Percentiles rank a stretch among this genome's conserved stretches.
phyloP scores from a whole-genome alignment of 2,797 vertebrate species.

The Gymnodraco acuticeps region DNA sequence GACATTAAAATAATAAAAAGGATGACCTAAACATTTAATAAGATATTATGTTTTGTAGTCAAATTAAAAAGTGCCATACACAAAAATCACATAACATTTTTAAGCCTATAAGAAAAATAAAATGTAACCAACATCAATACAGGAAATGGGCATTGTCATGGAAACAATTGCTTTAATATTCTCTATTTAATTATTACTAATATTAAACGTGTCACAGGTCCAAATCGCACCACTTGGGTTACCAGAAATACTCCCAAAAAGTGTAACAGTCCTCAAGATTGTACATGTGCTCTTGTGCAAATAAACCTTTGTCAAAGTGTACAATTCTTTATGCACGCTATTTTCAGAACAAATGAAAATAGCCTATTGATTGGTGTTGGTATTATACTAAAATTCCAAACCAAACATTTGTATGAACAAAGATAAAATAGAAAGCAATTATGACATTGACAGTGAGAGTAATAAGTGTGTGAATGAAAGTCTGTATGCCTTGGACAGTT shows the following conservation, averaged over 20 bases:
- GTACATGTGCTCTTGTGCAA: too few relatives aligned
- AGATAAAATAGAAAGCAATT: background rate
- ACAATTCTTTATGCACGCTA: too few relatives aligned
- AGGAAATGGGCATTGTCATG: background rate
- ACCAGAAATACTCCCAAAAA: too few relatives aligned
- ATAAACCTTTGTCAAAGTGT: too few relatives aligned
- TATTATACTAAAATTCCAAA: conserved; percentile 1
- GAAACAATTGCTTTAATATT: background rate
- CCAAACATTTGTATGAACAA: background rate
- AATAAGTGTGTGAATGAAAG: background rate
- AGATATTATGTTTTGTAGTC: background rate
- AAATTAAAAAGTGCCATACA: background rate
- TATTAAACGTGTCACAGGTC: too few relatives aligned
- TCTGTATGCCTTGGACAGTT: background rate
- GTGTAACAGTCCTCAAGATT: too few relatives aligned
- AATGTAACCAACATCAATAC: background rate
- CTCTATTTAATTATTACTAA: too few relatives aligned
- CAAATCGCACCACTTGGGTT: too few relatives aligned
- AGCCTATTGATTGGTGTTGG: conserved; percentile 2
- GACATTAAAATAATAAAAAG: background rate
- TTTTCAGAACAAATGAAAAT: conserved; percentile 22
- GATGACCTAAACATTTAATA: background rate
- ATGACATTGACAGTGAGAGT: background rate
- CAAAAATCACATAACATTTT: background rate
- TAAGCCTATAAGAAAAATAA: background rate